Conservation (phyloP, 2,888 invertebrate genomes). For the Deroplatys truncata region DNA sequence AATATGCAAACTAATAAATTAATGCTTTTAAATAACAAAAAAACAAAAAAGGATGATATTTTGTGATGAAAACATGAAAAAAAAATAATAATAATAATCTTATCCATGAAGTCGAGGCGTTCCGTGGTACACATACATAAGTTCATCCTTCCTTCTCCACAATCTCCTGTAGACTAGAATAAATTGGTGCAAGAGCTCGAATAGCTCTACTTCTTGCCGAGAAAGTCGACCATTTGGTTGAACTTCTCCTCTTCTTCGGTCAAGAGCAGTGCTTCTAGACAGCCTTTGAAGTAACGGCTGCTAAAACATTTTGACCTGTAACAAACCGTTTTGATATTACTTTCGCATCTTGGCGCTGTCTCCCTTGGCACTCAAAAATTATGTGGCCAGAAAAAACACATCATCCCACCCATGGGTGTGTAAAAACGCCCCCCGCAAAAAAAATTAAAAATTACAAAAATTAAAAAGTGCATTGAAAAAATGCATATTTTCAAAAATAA, state of each 20-base stretch:
- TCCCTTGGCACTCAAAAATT: not conserved
- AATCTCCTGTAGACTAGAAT: conserved; percentile 6
- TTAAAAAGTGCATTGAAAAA: not conserved
- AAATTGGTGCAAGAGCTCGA: not conserved
- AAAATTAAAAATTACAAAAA: not conserved
- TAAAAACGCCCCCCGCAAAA: not conserved
- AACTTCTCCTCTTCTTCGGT: conserved; percentile 72
- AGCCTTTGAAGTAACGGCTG: conserved; percentile 75
- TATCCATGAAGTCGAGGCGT: not conserved
- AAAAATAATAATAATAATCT: not conserved
- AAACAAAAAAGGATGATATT: not conserved
- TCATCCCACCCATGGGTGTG: not conserved
- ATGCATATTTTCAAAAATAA: not conserved
- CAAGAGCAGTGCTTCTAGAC: conserved; percentile 73
- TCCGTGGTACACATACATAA: not conserved
- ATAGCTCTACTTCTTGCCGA: conserved; percentile 54
- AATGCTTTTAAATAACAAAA: conserved; percentile 15
- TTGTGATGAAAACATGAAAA: not conserved
- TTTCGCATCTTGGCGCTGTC: not conserved
- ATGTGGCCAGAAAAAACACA: not conserved
- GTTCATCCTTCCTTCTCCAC: not conserved
- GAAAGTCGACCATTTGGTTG: conserved; percentile 74
- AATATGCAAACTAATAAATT: conserved; percentile 12
- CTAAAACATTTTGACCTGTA: conserved; percentile 75
- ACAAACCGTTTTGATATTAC: conserved; percentile 36